Conservation (phyloP, 2,113 vertebrate genomes). For the Pelobates fuscus region DNA sequence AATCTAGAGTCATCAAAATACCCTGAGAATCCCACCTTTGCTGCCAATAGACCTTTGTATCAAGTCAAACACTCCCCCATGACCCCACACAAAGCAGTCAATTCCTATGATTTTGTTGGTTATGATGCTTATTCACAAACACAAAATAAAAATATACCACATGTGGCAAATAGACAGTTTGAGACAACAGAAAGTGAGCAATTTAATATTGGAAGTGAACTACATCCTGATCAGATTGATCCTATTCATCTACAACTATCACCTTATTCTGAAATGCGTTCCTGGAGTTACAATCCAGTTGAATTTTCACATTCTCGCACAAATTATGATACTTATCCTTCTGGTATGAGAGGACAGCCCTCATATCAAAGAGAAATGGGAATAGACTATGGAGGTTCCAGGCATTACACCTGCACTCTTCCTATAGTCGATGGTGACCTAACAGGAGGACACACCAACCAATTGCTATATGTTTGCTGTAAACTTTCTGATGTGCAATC, state of each 20-base stretch:
- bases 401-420: slow-evolving; percentile 8
- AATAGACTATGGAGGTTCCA: slow-evolving; percentile 5
- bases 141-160: not conserved
- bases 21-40: not conserved
- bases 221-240: not conserved
- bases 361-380: not conserved
- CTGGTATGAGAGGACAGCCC: slow-evolving; percentile 4
- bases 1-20: slow-evolving; percentile 2
- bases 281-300: slow-evolving; percentile 15
- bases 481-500: slow-evolving; percentile 9
- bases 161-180: not conserved
- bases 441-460: not conserved
- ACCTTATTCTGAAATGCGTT: slow-evolving; percentile 8
- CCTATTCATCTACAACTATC: slow-evolving; percentile 1
- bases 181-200: not conserved
- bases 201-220: slow-evolving; percentile 1
- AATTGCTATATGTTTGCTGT: slow-evolving; percentile 23
- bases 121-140: not conserved
- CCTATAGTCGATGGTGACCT: not conserved
- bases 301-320: not conserved
- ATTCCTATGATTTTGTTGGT: not conserved
- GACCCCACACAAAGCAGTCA: not conserved
- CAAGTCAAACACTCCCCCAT: not conserved
- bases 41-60: slow-evolving; percentile 3
- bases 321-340: slow-evolving; percentile 23